These are phyloP conservation scores for Podabrus alpinus DNA, from an alignment of 2,888 invertebrate genomes.

Conservation along the genomic window DNA sequence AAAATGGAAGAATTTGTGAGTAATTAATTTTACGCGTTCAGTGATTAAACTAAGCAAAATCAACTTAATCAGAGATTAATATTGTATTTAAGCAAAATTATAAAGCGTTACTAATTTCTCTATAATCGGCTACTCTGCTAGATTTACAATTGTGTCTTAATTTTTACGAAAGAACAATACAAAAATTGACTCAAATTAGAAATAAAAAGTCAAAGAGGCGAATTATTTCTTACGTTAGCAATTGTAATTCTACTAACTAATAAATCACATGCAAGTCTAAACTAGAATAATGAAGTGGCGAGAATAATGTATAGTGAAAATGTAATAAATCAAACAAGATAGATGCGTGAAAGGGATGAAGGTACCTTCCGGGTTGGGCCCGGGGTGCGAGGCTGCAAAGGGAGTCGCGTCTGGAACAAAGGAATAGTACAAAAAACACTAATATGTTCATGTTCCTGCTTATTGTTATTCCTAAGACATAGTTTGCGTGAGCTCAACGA, in stretches of 20 bases:
- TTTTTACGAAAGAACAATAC: neutral
- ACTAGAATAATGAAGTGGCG: constrained; percentile 32
- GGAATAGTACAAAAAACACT: constrained; percentile 49
- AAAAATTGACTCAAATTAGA: neutral
- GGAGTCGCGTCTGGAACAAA: constrained; percentile 56
- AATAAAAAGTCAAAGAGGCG: constrained; percentile 1
- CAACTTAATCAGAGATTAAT: neutral
- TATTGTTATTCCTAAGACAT: constrained; percentile 43
- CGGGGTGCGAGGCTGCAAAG: constrained; percentile 54
- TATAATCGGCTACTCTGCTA: neutral
- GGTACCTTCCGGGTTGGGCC: constrained; percentile 53
- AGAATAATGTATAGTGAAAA: constrained; percentile 33
- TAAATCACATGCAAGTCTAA: constrained; percentile 34
- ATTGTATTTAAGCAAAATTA: neutral
- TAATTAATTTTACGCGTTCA: neutral
- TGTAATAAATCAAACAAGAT: constrained; percentile 41
- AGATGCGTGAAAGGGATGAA: constrained; percentile 41
- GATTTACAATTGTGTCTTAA: neutral
- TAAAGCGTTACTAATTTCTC: neutral
- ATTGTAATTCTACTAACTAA: constrained; percentile 27
- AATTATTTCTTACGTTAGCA: constrained; percentile 18
- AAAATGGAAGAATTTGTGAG: neutral
- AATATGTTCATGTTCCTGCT: constrained; percentile 47
- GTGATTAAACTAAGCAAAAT: neutral
- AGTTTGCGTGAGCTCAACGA: constrained; percentile 41